Conservation (phyloP, 2,888 invertebrate genomes). For the Chrysotoxum bicinctum region DNA sequence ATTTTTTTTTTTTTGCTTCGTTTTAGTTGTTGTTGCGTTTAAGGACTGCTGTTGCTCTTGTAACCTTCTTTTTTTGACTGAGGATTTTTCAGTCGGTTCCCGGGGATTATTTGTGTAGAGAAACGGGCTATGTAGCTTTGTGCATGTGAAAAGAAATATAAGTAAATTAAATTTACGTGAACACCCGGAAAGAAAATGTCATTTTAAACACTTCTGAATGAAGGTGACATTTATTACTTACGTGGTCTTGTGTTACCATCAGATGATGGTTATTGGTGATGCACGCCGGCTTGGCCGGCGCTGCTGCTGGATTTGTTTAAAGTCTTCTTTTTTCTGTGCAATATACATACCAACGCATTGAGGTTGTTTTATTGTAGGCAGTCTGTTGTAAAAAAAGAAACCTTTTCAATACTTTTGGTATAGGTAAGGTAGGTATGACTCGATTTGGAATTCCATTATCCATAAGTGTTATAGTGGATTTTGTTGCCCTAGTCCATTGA, state of each 20-base stretch:
- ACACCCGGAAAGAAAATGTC: conserved; percentile 71
- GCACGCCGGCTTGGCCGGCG: not conserved
- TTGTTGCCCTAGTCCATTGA: conserved; percentile 23
- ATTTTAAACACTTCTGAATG: conserved; percentile 72
- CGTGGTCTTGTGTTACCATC: conserved; percentile 54
- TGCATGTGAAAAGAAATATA: conserved; percentile 25
- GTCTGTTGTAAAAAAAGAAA: not conserved
- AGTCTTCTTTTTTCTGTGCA: not conserved
- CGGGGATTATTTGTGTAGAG: conserved; percentile 31
- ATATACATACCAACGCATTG: not conserved
- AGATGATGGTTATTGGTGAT: conserved; percentile 31
- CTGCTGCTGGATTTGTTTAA: conserved; percentile 1
- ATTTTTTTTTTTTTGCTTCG: conserved; percentile 1
- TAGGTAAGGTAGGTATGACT: not conserved
- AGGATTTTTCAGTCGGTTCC: conserved; percentile 6
- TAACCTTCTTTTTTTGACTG: conserved; percentile 12
- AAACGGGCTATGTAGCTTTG: not conserved
- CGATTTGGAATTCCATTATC: conserved; percentile 33
- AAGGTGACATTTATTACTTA: conserved; percentile 71
- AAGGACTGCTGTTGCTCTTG: conserved; percentile 34
- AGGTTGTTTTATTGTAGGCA: not conserved
- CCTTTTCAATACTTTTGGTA: conserved; percentile 21
- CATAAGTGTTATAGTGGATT: conserved; percentile 4
- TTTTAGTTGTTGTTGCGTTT: conserved; percentile 4
- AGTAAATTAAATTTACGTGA: conserved; percentile 67